These are phyloP conservation scores for Isoperla grammatica DNA, from an alignment of 2,888 invertebrate genomes.

Conservation along the genomic window DNA sequence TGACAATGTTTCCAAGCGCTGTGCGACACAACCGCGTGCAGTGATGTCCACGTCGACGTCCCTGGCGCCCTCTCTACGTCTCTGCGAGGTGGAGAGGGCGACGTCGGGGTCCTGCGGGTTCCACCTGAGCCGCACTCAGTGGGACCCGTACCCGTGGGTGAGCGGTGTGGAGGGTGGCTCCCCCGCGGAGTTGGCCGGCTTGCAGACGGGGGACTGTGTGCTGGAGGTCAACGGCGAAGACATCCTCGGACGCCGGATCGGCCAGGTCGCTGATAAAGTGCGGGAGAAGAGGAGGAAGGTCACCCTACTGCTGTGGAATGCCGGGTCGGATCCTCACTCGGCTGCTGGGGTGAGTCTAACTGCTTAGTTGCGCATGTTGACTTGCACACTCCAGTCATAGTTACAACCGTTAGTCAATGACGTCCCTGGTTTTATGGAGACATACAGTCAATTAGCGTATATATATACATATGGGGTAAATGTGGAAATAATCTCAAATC, in stretches of 20 bases:
- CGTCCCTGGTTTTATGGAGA: no score
- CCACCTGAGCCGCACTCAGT: conserved; percentile 65
- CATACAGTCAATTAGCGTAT: no score
- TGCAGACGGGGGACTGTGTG: conserved; percentile 66
- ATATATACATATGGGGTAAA: no score
- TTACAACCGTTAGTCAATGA: no score
- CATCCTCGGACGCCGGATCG: conserved; percentile 50
- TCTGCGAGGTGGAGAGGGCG: conserved; percentile 51
- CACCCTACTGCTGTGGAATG: conserved; percentile 36
- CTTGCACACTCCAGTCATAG: no score
- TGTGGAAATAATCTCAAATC: no score
- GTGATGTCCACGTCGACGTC: background rate
- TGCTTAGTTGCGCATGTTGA: no score
- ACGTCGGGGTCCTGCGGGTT: conserved; percentile 61
- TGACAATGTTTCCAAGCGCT: no score
- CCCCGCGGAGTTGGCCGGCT: conserved; percentile 57
- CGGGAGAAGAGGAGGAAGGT: conserved; percentile 32
- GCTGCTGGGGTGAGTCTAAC: background rate
- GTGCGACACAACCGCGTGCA: background rate
- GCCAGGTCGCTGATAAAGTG: conserved; percentile 46
- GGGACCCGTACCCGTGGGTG: conserved; percentile 81
- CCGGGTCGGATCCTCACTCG: conserved; percentile 30
- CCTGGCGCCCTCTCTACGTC: conserved; percentile 24
- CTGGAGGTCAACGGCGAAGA: conserved; percentile 58
- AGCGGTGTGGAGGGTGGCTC: conserved; percentile 57